Evolutionary conservation across 2,797 vertebrate species (phyloP), one percentile per base, ranked within the genome.

Genomic region (Lacerta agilis): DNA sequence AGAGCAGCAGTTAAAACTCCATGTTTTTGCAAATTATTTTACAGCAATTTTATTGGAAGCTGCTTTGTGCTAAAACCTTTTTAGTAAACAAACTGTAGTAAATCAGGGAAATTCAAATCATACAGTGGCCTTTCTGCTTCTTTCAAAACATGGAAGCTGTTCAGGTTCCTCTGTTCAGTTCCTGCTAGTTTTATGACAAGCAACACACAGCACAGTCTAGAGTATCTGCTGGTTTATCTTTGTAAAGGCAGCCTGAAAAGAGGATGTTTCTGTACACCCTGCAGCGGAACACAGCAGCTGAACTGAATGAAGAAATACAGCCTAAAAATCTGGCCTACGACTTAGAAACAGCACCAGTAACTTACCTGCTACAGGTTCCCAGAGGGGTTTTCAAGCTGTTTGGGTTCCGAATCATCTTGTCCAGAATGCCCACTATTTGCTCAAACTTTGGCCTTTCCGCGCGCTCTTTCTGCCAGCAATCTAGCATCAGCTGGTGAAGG

Each of bases 351-450:
- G 61, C 58, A 83, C 58, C 45, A n/a, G 29, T 67, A 82, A 58
- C 71, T 96, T 96, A 99, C 99, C 99, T 98, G 91, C 98, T 99
- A 96, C 98, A 99, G 0, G 98, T 99, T 95, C 98, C 98, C 95
- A 98, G 96, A 8, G 98, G 98, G 38, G 98, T 99, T 97, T 99
- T 99, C 96, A 99, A 96, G 72, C 98, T 99, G 96, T 98, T 99
- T 79, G 99, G 99, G 87, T 99, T 99, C 89, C 99, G 98, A 95
- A 99, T 99, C 99, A 99, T 99, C 97, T 99, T 99, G 95, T 99
- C 99, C 71, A 99, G 97, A 95, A 99, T 98, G 91, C 98, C 98
- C 76, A 99, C 98, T 93, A 99, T 99, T 96, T 99, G 99, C 91
- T 99, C 99, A 89, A 99, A 99, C 95, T 99, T 99, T 41, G 99